Base-by-base conservation (phyloP, 2,113 vertebrate genomes). In the Centropristis striata region DNA sequence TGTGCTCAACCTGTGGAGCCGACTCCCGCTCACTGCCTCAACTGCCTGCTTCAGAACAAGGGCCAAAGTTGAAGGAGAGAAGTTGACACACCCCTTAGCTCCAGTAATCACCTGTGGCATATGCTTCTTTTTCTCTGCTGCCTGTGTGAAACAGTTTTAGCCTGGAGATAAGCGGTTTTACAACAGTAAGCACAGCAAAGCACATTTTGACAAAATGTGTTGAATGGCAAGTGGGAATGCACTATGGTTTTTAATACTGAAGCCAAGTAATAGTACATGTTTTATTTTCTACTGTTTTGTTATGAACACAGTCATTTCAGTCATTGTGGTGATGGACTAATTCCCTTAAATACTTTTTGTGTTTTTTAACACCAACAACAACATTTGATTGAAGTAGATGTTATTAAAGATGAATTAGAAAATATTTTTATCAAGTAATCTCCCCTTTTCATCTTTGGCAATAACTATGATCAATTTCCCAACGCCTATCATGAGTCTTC, bases 1-100 rank as follows among this genome's bases (percentile, higher is more conserved):
- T 20, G 54, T 42, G 71, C 79, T 86, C 86, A 86, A 87, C 86
- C 85, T 89, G 76, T 73, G 50, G 61, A 86, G 82, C 68, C 16
- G 23, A 71, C 71, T 78, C 42, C 80, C 57, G 36, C 77, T 80
- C 47, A 18, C 28, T 23, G 46, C 68, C 82, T 88, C 66, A n/a
- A 70, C 78, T 55, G 68, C 71, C 68, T 54, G 63, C 74, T 51
- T 77, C 76, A 80, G 78, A 81, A 81, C 65, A 15, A 68, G 53
- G 67, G 57, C 71, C 78, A 76, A 55, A 83, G 76, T 86, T 87
- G 77, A 85, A 70, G 83, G 47, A 70, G 55, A 63, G 51, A 53
- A 21, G 59, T 53, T 87, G 87, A 89, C 79, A 80, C 70, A 54
- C 81, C 64, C 72, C 58, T 80, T 79, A 69, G 66, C 75, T 85